phyloP scores from a whole-genome alignment of 2,113 vertebrate species.

The Pelusios castaneus region DNA sequence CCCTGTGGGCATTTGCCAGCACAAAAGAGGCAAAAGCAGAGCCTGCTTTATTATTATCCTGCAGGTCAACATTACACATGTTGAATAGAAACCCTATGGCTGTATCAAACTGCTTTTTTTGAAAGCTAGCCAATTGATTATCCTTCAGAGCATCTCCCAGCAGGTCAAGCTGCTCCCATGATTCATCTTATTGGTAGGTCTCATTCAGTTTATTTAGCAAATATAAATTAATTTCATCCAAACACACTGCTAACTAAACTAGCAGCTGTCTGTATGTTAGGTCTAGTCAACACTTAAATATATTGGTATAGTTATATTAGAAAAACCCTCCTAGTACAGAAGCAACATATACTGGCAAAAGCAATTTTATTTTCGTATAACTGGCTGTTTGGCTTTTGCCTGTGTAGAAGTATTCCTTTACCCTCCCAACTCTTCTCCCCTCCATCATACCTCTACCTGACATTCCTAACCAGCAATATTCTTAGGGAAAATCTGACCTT shows the following conservation, averaged over 20 bases:
- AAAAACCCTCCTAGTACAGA: neutral
- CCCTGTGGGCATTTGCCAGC: neutral
- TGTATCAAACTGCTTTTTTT: conserved; percentile 5
- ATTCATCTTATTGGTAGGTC: neutral
- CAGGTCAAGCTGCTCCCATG: neutral
- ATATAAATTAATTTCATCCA: conserved; percentile 2
- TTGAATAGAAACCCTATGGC: neutral
- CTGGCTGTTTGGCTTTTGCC: neutral
- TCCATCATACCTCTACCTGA: neutral
- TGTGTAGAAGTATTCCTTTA: neutral
- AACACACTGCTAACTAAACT: neutral
- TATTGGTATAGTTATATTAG: neutral
- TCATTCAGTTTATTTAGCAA: neutral
- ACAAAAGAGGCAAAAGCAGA: neutral
- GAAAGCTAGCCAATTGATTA: neutral
- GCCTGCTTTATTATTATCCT: neutral
- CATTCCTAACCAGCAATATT: neutral
- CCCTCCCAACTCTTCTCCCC: rapidly evolving
- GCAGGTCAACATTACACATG: neutral
- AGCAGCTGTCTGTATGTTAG: neutral
- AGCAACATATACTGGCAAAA: neutral
- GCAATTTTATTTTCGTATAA: neutral
- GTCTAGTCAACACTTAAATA: neutral
- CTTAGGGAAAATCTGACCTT: neutral
- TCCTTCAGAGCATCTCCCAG: neutral